These are phyloP conservation scores for Stylophora pistillata DNA, from an alignment of 64 coral and sea anemone species.

Conservation along the genomic window DNA sequence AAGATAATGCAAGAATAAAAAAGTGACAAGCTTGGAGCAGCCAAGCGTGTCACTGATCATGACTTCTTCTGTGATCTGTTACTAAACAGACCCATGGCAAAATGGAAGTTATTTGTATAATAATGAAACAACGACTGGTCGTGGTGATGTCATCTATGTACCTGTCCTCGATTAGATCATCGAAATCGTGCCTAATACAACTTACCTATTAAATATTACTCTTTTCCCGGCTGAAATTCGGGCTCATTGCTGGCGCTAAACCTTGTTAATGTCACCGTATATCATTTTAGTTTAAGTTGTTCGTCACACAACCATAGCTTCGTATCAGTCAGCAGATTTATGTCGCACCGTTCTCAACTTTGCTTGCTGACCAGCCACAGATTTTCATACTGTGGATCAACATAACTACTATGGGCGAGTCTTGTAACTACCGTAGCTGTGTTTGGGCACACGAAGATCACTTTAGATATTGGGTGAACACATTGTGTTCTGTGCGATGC, in stretches of 20 bases:
- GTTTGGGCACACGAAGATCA: slow-evolving; percentile 74
- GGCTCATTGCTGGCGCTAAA: slow-evolving; percentile 38
- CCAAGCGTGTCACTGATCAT: too few relatives aligned
- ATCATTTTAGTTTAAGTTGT: slow-evolving; percentile 63
- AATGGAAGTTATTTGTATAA: too few relatives aligned
- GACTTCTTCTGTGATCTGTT: too few relatives aligned
- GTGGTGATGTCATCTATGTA: too few relatives aligned
- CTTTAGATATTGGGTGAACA: slow-evolving; percentile 60
- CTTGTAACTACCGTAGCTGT: slow-evolving; percentile 43
- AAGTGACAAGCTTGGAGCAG: too few relatives aligned
- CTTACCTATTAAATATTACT: slow-evolving; percentile 63
- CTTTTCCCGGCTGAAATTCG: too few relatives aligned
- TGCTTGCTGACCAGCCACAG: slow-evolving; percentile 67
- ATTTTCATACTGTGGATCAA: slow-evolving; percentile 69
- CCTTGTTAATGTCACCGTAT: slow-evolving; percentile 52
- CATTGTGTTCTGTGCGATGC: slow-evolving; percentile 14
- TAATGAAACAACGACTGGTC: too few relatives aligned
- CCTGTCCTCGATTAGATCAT: too few relatives aligned
- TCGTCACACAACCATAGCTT: slow-evolving; percentile 47
- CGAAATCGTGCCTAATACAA: too few relatives aligned
- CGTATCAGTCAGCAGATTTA: slow-evolving; percentile 17
- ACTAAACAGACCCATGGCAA: too few relatives aligned
- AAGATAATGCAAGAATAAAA: too few relatives aligned
- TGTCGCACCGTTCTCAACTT: slow-evolving; percentile 52
- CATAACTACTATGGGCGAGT: slow-evolving; percentile 4